Base-by-base conservation (phyloP, 2,797 vertebrate genomes). In the Gallinago stenura region DNA sequence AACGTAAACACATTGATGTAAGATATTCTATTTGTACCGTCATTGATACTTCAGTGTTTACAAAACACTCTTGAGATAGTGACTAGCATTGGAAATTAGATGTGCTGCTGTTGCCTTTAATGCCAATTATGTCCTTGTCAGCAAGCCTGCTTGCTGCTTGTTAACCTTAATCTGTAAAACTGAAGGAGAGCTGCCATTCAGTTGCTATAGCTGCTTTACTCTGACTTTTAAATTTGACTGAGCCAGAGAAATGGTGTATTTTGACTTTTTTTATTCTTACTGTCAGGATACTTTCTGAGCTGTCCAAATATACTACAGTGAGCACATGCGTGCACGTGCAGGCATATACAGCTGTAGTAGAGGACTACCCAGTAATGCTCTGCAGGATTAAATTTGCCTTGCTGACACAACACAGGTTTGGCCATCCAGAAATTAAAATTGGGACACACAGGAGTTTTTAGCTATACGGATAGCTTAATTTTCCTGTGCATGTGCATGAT, bases 371-470 rank as follows among this genome's bases (percentile, higher is more conserved):
- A 41, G 39, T 51, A 78, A 85, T 80, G 73, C 58, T 70, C 25
- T 14, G 31, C 77, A 77, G 83, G 53, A 25, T 53, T 71, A 48
- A 77, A 39, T 94, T 78, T 91, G n/a, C 33, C 83, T 83, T 48
- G 16, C 73, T 97, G 84, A 54, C 58, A 56, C 20, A 69, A 78
- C 77, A 76, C 72, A 39, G 51, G 61, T 89, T 94, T 78, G 60
- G 39, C 78, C 82, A 85, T 95, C 68, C 76, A 71, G 68, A 96
- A 94, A 73, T 73, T 37, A 77, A 45, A 86, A 94, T 18, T 13
- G 50, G 72, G 88, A 75, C 61, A 66, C 8, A 33, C 51, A 26
- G 2, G 9, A 87, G 20, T 65, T 73, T 69, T 86, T 82, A 87
- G 68, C 70, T 94, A n/a, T 90, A 41, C 28, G 16, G 51, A 53